Percentiles rank a stretch among this genome's conserved stretches.
Evolutionary conservation across 1,140 invertebrate species (phyloP).

Genomic region (Atopsyche davidsoni): DNA sequence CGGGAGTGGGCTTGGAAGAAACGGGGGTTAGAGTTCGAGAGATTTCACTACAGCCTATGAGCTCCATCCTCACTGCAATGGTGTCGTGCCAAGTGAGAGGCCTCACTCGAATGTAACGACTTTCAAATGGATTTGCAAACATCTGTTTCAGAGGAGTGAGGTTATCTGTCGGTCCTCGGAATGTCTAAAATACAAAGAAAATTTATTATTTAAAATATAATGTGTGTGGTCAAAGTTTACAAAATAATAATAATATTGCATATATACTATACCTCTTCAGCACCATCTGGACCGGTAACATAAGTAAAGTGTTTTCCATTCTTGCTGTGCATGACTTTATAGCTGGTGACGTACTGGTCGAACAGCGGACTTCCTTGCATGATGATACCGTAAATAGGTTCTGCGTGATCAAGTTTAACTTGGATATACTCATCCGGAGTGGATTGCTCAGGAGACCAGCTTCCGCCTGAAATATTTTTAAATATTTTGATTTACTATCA

Average conservation of each 20-base stretch:
- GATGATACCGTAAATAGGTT: conserved; percentile 66
- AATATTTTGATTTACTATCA: not conserved
- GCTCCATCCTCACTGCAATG: conserved; percentile 66
- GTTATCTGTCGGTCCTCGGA: conserved; percentile 64
- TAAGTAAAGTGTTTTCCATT: conserved; percentile 55
- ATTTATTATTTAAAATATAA: conserved; percentile 12
- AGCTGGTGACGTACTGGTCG: conserved; percentile 70
- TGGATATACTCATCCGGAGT: conserved; percentile 63
- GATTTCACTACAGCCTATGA: conserved; percentile 61
- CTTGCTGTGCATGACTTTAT: conserved; percentile 62
- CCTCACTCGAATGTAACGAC: conserved; percentile 61
- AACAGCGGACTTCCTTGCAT: conserved; percentile 59
- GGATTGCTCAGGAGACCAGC: conserved; percentile 56
- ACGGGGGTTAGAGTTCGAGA: too few relatives aligned
- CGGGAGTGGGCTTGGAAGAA: too few relatives aligned
- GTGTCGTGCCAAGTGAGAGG: conserved; percentile 71
- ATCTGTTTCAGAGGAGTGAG: conserved; percentile 54
- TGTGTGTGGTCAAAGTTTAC: conserved; percentile 12
- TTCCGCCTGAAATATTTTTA: conserved; percentile 40
- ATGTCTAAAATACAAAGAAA: conserved; percentile 48
- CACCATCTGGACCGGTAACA: conserved; percentile 38
- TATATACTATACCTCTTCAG: conserved; percentile 41
- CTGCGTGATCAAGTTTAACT: conserved; percentile 55
- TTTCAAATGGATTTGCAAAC: conserved; percentile 59
- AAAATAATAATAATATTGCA: not conserved